Percentiles rank a stretch among this genome's conserved stretches.
These are phyloP conservation scores for Palythoa heliodiscus DNA, from an alignment of 92 coral and sea anemone genomes.

Conservation along the genomic window DNA sequence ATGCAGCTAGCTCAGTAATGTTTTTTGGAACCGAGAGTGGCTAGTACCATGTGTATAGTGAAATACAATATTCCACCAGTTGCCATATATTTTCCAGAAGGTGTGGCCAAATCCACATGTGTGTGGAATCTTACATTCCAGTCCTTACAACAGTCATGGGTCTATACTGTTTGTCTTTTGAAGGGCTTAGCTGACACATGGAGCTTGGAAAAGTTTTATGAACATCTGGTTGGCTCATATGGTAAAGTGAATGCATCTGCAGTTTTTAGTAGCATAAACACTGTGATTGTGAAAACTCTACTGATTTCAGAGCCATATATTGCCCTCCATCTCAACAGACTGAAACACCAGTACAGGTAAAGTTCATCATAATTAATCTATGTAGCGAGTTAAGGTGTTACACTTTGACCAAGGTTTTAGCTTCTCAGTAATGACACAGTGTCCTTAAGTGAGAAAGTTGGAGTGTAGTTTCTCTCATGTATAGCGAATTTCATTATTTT, in stretches of 20 bases:
- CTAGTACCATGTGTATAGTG: no score
- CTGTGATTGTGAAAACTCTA: slow-evolving; percentile 21
- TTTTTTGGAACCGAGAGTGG: no score
- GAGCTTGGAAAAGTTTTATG: slow-evolving; percentile 26
- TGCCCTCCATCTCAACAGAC: slow-evolving; percentile 18
- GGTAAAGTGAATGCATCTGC: slow-evolving; percentile 8
- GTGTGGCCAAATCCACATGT: not conserved
- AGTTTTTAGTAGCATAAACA: slow-evolving; percentile 10
- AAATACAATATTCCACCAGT: no score
- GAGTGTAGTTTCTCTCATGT: not conserved
- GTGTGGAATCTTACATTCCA: not conserved
- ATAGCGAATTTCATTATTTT: not conserved
- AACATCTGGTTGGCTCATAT: not conserved
- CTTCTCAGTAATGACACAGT: not conserved
- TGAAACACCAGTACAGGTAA: slow-evolving; percentile 17
- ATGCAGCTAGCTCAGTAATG: no score
- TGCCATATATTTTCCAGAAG: no score
- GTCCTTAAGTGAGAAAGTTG: not conserved
- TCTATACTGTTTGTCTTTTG: not conserved
- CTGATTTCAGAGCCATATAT: slow-evolving; percentile 15
- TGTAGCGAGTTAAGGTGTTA: not conserved
- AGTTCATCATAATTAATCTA: not conserved
- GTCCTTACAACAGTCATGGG: no score
- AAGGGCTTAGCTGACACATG: slow-evolving; percentile 28
- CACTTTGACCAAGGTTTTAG: not conserved